Evolutionary conservation across 2,113 vertebrate genomes (phyloP).

Genomic region (Tor tambroides): DNA sequence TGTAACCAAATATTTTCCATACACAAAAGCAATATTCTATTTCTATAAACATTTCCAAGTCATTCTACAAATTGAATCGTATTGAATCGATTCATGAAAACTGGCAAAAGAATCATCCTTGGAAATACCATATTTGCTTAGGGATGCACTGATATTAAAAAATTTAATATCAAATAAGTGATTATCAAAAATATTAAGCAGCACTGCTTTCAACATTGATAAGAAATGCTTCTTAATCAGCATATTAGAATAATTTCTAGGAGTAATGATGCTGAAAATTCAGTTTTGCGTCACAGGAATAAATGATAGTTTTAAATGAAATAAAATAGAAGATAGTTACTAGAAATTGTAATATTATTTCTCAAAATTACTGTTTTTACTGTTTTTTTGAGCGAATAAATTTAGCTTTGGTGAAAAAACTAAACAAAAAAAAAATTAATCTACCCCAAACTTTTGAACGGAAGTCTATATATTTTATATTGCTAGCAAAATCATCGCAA

Average conservation of each 20-base stretch:
- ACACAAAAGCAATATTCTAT: background rate
- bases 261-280: background rate
- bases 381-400: too few relatives aligned
- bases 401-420: too few relatives aligned
- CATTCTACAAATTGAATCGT: background rate
- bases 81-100: background rate
- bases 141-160: background rate
- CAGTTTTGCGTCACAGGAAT: background rate
- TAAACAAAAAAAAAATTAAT: background rate
- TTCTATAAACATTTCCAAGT: background rate
- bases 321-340: background rate
- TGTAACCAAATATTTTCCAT: background rate
- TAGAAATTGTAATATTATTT: background rate
- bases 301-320: background rate
- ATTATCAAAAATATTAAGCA: background rate
- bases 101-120: background rate
- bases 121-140: background rate
- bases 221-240: background rate
- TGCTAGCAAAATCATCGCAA: background rate
- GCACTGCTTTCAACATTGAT: background rate
- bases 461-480: background rate
- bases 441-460: background rate
- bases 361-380: background rate
- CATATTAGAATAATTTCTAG: background rate
- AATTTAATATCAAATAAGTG: background rate